Evolutionary conservation across 2,113 vertebrate species (phyloP).

Genomic region (Crotalus horridus): DNA sequence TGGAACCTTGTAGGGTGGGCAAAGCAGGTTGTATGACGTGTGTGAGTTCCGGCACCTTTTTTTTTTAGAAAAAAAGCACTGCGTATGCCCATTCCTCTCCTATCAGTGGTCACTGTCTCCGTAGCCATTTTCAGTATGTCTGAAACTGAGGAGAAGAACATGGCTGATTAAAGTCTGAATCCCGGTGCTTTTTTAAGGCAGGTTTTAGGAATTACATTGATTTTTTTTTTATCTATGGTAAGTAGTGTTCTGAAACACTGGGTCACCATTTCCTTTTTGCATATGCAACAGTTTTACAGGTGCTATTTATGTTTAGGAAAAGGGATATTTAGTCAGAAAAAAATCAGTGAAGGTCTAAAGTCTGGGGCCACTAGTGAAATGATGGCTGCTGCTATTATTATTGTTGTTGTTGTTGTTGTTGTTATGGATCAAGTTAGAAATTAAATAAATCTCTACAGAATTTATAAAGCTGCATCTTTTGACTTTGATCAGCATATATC

Average conservation of each 20-base stretch:
- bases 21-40: too few species aligned
- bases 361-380: not conserved
- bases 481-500: conserved; percentile 37
- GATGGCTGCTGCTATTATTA: too few species aligned
- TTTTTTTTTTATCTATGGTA: not conserved
- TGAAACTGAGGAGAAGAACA: not conserved
- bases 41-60: too few species aligned
- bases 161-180: not conserved
- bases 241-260: not conserved
- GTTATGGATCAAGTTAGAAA: conserved; percentile 14
- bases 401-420: too few species aligned
- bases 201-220: not conserved
- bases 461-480: conserved; percentile 14
- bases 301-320: not conserved
- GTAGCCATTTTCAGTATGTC: not conserved
- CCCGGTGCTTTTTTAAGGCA: not conserved
- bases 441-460: conserved; percentile 34
- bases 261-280: not conserved
- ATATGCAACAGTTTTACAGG: not conserved
- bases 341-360: not conserved
- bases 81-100: not conserved
- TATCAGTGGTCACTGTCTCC: not conserved
- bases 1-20: too few species aligned
- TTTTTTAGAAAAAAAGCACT: too few species aligned
- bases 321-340: not conserved